Evolutionary conservation across 2,888 invertebrate genomes (phyloP).

Genomic region (Erebia ligea): DNA sequence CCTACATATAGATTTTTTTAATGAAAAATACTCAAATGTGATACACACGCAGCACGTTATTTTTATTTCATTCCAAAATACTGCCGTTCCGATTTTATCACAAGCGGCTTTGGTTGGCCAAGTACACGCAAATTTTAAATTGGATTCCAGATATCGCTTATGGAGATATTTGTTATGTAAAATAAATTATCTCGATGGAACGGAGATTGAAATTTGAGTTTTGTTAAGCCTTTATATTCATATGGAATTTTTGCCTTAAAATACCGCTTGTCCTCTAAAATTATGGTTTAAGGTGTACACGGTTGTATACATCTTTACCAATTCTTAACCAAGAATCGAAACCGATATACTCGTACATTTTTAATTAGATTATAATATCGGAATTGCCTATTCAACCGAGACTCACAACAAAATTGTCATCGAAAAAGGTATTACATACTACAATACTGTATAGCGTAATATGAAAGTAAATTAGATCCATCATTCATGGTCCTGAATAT

Average conservation of each 20-base stretch:
- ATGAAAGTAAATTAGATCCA: conserved; percentile 54
- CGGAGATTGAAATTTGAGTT: conserved; percentile 22
- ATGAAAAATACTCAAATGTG: not conserved
- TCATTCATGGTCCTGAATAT: conserved; percentile 67
- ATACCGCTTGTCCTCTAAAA: too few relatives aligned
- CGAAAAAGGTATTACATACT: conserved; percentile 12
- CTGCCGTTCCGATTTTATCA: conserved; percentile 12
- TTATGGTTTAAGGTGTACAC: too few relatives aligned
- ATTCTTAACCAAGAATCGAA: not conserved
- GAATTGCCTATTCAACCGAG: not conserved
- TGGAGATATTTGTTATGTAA: conserved; percentile 23
- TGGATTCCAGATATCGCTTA: conserved; percentile 24
- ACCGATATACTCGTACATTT: too few relatives aligned
- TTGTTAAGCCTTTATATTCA: conserved; percentile 17
- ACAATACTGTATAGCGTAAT: conserved; percentile 11
- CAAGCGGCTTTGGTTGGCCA: conserved; percentile 15
- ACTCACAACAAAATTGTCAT: not conserved
- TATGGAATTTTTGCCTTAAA: conserved; percentile 1
- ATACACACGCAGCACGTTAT: conserved; percentile 4
- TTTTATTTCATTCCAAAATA: conserved; percentile 20
- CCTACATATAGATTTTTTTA: too few relatives aligned
- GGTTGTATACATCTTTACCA: not conserved
- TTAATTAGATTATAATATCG: not conserved
- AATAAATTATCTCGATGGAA: conserved; percentile 24
- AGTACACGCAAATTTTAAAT: conserved; percentile 26